A percentile compares a stretch with the other conserved stretches of the same genome.
Conservation (phyloP, 1,140 invertebrate genomes). For the Listronotus bonariensis region DNA sequence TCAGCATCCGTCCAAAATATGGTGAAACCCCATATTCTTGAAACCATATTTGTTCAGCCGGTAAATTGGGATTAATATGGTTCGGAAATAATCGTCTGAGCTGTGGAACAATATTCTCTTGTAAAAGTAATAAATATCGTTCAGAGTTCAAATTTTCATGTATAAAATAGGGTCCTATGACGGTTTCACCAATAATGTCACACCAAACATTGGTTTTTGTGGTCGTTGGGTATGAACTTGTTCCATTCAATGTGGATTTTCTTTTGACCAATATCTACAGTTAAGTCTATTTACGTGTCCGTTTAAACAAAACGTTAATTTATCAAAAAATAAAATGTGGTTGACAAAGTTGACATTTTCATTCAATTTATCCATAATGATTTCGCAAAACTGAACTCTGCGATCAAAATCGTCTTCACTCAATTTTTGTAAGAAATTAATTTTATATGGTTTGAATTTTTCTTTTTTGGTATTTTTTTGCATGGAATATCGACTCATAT, state of each 20-base stretch:
- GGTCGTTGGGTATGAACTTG: slow-evolving; percentile 8
- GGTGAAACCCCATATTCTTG: no score
- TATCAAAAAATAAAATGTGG: slow-evolving; percentile 20
- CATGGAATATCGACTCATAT: no score
- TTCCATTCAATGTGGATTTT: neutral
- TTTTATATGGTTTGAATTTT: no score
- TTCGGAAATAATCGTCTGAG: no score
- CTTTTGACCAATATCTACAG: slow-evolving; percentile 12
- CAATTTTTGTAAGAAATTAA: slow-evolving; percentile 14
- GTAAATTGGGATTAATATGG: no score
- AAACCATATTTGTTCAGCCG: no score
- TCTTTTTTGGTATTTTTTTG: no score
- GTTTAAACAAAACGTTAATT: slow-evolving; percentile 17
- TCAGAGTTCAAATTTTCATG: slow-evolving; percentile 1
- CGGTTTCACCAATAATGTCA: slow-evolving; percentile 2
- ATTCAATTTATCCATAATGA: neutral
- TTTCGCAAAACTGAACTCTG: slow-evolving; percentile 23
- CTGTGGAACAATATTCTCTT: no score
- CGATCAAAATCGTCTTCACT: slow-evolving; percentile 27
- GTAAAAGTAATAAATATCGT: no score
- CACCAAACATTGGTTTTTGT: slow-evolving; percentile 7
- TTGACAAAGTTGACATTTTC: neutral
- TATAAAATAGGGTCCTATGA: slow-evolving; percentile 15
- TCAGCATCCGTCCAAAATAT: no score
- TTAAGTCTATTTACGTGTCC: slow-evolving; percentile 14